Evolutionary conservation across 2,113 vertebrate species (phyloP).

Genomic region (Erythrolamprus reginae): DNA sequence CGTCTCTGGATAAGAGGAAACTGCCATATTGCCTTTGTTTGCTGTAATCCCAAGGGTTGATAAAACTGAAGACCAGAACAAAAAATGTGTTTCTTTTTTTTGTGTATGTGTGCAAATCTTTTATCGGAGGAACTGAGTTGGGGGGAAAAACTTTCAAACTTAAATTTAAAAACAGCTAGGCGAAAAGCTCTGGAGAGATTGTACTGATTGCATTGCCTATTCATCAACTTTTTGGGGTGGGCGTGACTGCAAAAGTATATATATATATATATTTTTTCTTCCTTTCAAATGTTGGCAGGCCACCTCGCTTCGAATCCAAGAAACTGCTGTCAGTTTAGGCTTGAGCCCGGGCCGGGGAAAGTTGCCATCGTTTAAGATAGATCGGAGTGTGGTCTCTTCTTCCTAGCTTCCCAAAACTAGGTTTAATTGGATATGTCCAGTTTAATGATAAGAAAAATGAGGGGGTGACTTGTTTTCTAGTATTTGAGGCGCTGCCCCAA

Average conservation of each 20-base stretch:
- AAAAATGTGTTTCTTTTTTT: not conserved
- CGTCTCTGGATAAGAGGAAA: slow-evolving; percentile 31
- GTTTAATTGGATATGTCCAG: not conserved
- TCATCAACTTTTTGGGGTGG: not conserved
- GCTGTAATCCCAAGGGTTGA: slow-evolving; percentile 34
- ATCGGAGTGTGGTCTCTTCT: not conserved
- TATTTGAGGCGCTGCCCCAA: not conserved
- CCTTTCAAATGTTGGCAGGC: not conserved
- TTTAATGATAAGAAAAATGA: not conserved
- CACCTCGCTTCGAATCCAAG: not conserved
- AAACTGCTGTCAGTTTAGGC: not conserved
- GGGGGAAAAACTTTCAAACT: not conserved
- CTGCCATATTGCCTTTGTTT: slow-evolving; percentile 67
- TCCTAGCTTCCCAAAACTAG: not conserved
- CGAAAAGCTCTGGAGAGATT: not conserved
- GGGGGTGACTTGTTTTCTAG: not conserved
- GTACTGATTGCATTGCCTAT: not conserved
- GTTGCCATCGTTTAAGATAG: not conserved
- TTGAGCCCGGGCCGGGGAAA: not conserved
- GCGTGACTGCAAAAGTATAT: not conserved
- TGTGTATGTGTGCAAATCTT: not conserved
- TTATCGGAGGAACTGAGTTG: not conserved
- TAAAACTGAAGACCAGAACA: not conserved
- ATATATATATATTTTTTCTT: too few relatives aligned
- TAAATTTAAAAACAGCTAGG: not conserved